phyloP scores from a whole-genome alignment of 2,888 invertebrate species.

The Folsomia manolachei region DNA sequence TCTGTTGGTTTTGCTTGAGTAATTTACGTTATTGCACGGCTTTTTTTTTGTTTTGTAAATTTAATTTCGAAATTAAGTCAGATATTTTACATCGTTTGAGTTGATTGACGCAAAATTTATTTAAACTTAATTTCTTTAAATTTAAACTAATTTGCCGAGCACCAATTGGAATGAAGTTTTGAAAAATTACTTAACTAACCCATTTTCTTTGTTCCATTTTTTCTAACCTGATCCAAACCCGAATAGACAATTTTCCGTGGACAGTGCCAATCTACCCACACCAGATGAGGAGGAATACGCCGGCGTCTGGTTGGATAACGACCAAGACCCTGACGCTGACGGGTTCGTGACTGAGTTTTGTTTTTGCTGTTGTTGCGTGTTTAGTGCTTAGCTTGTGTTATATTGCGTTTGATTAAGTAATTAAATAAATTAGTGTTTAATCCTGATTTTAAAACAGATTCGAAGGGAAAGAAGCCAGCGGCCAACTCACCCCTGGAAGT shows the following conservation, averaged over 20 bases:
- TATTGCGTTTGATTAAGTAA: no score
- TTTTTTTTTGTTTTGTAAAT: background rate
- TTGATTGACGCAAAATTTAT: no score
- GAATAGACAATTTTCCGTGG: slow-evolving; percentile 47
- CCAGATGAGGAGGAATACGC: slow-evolving; percentile 48
- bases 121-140: no score
- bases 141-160: no score
- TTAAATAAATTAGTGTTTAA: background rate
- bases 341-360: no score
- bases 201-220: background rate
- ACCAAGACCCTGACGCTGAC: background rate
- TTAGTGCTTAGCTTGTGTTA: no score
- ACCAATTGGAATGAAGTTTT: no score
- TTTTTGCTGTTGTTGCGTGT: no score
- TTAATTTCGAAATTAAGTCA: background rate
- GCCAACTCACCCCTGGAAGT: slow-evolving; percentile 48
- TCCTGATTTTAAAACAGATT: slow-evolving; percentile 2
- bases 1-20: no score
- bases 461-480: slow-evolving; percentile 28
- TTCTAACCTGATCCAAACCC: no score
- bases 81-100: no score
- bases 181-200: background rate
- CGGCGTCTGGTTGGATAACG: slow-evolving; percentile 47
- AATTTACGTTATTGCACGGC: background rate
- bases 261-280: slow-evolving; percentile 44